Evolutionary conservation across 2,797 vertebrate genomes (phyloP).

Genomic region (Parauchenoglanis punctatus): DNA sequence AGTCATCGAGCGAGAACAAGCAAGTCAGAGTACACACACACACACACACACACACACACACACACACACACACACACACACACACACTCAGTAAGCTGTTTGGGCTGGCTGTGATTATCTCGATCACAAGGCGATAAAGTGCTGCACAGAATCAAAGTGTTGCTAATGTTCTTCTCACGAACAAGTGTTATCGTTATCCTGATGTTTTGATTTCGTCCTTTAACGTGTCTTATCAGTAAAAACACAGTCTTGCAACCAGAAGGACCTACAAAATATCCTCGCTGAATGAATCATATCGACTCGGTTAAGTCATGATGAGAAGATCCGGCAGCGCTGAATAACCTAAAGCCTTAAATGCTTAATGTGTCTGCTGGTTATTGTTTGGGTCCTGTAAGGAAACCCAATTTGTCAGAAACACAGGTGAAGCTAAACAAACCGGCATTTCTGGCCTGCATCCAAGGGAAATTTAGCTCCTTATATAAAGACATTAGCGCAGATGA

Average conservation of each 20-base stretch:
- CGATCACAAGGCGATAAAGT: constrained; percentile 28
- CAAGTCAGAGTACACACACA: not conserved
- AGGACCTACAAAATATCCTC: not conserved
- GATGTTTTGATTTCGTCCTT: not conserved
- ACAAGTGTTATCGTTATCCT: not conserved
- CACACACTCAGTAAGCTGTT: constrained; percentile 29
- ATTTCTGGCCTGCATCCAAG: constrained; percentile 41
- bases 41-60: not conserved
- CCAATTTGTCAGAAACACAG: constrained; percentile 13
- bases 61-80: constrained; percentile 12
- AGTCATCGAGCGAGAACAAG: constrained; percentile 45
- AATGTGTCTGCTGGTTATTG: not conserved
- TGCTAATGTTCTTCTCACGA: constrained; percentile 11
- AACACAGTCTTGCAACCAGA: constrained; percentile 6
- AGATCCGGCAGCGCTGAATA: constrained; percentile 26
- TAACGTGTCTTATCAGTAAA: not conserved
- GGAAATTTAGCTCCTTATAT: constrained; percentile 43
- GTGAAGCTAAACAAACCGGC: constrained; percentile 42
- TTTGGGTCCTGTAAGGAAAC: constrained; percentile 5
- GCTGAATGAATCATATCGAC: constrained; percentile 8
- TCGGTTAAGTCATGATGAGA: constrained; percentile 24
- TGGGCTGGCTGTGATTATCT: constrained; percentile 33
- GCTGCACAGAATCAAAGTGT: not conserved
- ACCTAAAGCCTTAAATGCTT: constrained; percentile 1
- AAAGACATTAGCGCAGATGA: constrained; percentile 42